Evolutionary conservation across 1,140 invertebrate genomes (phyloP), one percentile per base, ranked within the genome.

Genomic region (Pygmarrhopalites habei): DNA sequence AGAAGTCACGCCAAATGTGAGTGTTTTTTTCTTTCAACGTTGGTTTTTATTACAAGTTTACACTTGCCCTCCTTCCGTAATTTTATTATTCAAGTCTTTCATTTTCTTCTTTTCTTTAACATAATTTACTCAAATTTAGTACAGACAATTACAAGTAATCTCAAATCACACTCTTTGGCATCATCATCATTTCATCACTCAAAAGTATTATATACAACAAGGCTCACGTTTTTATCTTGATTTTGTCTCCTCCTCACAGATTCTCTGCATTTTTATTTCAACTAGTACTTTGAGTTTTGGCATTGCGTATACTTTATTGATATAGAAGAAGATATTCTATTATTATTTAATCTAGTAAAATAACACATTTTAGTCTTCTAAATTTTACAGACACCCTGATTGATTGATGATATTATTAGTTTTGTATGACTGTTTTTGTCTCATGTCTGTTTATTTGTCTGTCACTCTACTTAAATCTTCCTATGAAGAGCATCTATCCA

Each of bases 1-100:
- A 72, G 89, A 94, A 77, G 90, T 95, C 2, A 89, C 88, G 59
- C 90, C 91, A 21, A 95, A 95, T 78, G 85, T 87, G 78, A 85
- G 83, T 64, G 12, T 10, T 7, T 49, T 49, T 49, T 49, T 49
- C 14, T 15, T 7, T 15, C 23, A 10, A 12, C 23, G 12, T 49
- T 49, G 19, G 7, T 23, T 12, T 49, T 7, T 12, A 49, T 49
- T 19, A 49, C 7, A 12, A 49, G 23, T 14, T 49, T 19, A 21
- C 23, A 15, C 35, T 39, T 39, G 7, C 17, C 10, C 35, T 39
- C 17, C 35, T 39, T 39, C 35, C 10, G 35, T 39, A 10, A 10
- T 39, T 10, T 39, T 39, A 39, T 39, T 7, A 39, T 17, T 7
- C 35, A 7, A 7, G 7, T 39, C 10, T 10, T 17, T 7, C 35